Evolutionary conservation across 2,888 invertebrate genomes (phyloP).

Genomic region (Lamellibrachia satsuma): DNA sequence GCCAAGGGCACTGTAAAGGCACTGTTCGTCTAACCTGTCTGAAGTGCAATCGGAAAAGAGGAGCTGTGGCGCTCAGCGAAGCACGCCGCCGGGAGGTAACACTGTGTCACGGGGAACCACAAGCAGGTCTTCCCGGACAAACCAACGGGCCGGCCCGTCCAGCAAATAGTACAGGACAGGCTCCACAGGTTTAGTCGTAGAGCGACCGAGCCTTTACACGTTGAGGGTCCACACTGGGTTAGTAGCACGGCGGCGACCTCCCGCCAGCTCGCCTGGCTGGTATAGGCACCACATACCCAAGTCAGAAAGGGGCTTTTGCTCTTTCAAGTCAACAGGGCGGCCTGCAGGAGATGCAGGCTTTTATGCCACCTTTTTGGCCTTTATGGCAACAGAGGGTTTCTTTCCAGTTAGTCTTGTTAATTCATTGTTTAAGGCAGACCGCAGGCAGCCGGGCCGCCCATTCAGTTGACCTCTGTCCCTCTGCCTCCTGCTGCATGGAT

Average conservation of each 20-base stretch:
- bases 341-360: background rate
- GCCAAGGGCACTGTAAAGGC: too few species aligned
- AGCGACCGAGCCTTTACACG: slow-evolving; percentile 19
- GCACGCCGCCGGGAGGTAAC: background rate
- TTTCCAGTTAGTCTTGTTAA: slow-evolving; percentile 31
- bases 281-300: slow-evolving; percentile 25
- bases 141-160: slow-evolving; percentile 26
- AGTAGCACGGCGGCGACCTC: slow-evolving; percentile 37
- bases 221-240: slow-evolving; percentile 40
- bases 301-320: background rate
- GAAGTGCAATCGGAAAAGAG: background rate
- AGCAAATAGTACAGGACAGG: slow-evolving; percentile 30
- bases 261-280: slow-evolving; percentile 35
- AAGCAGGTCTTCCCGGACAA: slow-evolving; percentile 32
- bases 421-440: slow-evolving; percentile 38
- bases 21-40: background rate
- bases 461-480: slow-evolving; percentile 31
- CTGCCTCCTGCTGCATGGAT: too few species aligned
- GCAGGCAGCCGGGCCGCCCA: slow-evolving; percentile 40
- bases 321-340: slow-evolving; percentile 5
- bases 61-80: too few species aligned
- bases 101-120: slow-evolving; percentile 29
- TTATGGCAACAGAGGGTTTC: slow-evolving; percentile 29
- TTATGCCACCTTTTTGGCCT: background rate
- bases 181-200: slow-evolving; percentile 21